These are phyloP conservation scores for Crypturellus tataupa DNA, from an alignment of 2,797 vertebrate genomes.

Conservation along the genomic window DNA sequence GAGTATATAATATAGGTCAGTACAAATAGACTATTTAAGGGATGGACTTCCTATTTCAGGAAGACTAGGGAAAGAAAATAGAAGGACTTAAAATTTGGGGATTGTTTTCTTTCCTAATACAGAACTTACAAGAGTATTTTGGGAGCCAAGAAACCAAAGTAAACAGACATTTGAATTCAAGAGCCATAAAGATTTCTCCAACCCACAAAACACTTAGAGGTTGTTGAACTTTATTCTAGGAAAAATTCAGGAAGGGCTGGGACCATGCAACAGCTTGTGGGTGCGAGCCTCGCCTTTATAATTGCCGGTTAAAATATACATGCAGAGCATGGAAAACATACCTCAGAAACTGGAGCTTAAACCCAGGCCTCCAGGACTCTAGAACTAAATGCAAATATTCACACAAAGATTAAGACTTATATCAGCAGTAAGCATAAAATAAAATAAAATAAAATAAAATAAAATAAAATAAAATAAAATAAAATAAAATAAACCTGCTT, in stretches of 20 bases:
- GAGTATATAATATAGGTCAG: neutral
- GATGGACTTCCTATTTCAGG: neutral
- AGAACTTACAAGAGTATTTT: neutral
- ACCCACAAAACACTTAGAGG: slow-evolving; percentile 1
- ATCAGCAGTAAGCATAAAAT: neutral
- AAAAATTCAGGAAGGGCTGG: neutral
- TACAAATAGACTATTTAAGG: neutral
- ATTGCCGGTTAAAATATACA: neutral
- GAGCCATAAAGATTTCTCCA: neutral
- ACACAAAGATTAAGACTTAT: neutral
- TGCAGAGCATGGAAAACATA: neutral
- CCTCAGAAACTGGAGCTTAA: neutral
- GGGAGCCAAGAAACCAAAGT: neutral
- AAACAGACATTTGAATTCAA: slow-evolving; percentile 8
- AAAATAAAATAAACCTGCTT: too few species aligned
- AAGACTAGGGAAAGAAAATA: neutral
- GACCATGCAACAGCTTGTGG: neutral
- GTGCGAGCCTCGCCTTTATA: neutral
- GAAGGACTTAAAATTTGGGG: neutral
- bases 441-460: too few species aligned
- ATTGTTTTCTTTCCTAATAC: neutral
- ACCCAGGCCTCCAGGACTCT: neutral
- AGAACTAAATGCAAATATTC: neutral
- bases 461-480: too few species aligned
- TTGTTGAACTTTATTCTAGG: neutral